Percentiles rank a stretch among this genome's conserved stretches.
These are phyloP conservation scores for Callorhinus ursinus DNA, from an alignment of 2,113 vertebrate species.

Conservation along the genomic window DNA sequence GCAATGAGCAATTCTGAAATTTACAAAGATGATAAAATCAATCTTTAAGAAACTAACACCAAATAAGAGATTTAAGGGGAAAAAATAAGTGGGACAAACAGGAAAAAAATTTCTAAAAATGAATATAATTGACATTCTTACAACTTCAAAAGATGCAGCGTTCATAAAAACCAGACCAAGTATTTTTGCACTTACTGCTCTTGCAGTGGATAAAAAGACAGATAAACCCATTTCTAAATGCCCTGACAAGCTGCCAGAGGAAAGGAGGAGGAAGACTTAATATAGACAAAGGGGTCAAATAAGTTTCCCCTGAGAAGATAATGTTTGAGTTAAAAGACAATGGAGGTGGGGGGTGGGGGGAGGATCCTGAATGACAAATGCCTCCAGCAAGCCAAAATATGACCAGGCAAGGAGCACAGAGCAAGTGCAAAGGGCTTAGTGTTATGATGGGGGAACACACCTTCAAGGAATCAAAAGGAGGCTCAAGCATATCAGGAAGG, in stretches of 20 bases:
- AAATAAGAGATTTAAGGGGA: neutral
- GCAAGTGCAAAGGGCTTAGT: neutral
- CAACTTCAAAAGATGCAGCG: neutral
- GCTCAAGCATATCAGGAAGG: neutral
- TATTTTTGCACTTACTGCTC: neutral
- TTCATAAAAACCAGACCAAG: neutral
- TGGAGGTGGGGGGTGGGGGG: fast-evolving
- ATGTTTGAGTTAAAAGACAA: neutral
- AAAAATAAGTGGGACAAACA: neutral
- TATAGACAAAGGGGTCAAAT: neutral
- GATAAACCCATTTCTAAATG: neutral
- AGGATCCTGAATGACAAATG: neutral
- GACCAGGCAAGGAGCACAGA: neutral
- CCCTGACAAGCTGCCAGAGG: neutral
- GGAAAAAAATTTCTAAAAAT: neutral
- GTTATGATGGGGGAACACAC: neutral
- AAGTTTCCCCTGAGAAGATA: neutral
- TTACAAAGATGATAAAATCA: neutral
- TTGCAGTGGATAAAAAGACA: neutral
- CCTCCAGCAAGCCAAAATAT: neutral
- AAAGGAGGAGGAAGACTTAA: neutral
- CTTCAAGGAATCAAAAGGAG: neutral
- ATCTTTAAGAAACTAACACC: slow-evolving; percentile 1
- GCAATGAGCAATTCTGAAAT: slow-evolving; percentile 9
- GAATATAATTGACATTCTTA: neutral